phyloP scores from a whole-genome alignment of 92 coral and sea anemone species.

The Paramuricea clavata region DNA sequence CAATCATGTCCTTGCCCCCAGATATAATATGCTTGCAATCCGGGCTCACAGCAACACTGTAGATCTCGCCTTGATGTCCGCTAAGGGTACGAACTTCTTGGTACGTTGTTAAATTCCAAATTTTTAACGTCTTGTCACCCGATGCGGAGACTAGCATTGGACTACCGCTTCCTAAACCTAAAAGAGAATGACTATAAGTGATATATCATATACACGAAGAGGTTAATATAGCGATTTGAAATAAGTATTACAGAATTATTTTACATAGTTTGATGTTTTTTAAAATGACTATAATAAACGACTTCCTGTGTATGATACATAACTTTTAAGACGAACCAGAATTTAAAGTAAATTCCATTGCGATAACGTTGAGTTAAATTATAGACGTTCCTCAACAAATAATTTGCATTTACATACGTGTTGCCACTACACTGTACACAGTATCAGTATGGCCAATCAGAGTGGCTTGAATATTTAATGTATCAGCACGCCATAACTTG shows the following conservation, averaged over 20 bases:
- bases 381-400: too few species aligned
- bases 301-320: too few species aligned
- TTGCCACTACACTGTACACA: conserved; percentile 57
- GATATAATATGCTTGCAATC: conserved; percentile 57
- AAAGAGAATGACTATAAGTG: not conserved
- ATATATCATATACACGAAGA: too few species aligned
- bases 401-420: not conserved
- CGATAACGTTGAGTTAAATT: too few species aligned
- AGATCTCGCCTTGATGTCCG: conserved; percentile 73
- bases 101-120: conserved; percentile 65
- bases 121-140: conserved; percentile 60
- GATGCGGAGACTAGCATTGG: conserved; percentile 69
- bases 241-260: too few species aligned
- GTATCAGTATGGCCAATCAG: conserved; percentile 68
- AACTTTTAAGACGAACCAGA: too few species aligned
- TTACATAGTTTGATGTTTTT: too few species aligned
- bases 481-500: conserved; percentile 61
- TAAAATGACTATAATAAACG: too few species aligned
- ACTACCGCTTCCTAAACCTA: not conserved
- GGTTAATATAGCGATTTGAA: too few species aligned
- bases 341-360: too few species aligned
- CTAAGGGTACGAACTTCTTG: conserved; percentile 56
- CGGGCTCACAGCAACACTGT: conserved; percentile 61
- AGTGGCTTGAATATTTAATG: conserved; percentile 32
- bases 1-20: conserved; percentile 58